Evolutionary conservation across 2,113 vertebrate species (phyloP).

Genomic region (Hippocampus zosterae): DNA sequence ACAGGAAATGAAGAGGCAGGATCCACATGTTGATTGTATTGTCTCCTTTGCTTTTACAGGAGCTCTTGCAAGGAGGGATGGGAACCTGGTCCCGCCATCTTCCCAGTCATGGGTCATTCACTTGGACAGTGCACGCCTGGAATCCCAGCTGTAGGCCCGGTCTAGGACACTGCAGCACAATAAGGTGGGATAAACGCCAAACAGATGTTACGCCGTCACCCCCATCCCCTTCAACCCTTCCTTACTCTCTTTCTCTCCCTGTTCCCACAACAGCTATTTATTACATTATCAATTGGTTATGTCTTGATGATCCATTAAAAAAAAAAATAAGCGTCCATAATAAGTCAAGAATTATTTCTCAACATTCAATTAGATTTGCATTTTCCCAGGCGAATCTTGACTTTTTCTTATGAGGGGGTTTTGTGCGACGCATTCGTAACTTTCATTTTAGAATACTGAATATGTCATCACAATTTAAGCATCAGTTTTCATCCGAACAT

Average conservation of each 20-base stretch:
- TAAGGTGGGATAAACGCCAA: constrained; percentile 60
- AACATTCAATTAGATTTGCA: too few species aligned
- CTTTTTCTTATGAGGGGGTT: too few species aligned
- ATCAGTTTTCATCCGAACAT: too few species aligned
- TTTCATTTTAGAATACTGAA: too few species aligned
- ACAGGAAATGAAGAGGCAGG: constrained; percentile 22
- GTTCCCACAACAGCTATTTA: constrained; percentile 19
- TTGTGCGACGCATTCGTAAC: too few species aligned
- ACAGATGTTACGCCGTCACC: constrained; percentile 62
- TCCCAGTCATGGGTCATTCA: constrained; percentile 49
- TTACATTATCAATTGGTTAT: too few species aligned
- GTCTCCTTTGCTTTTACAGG: constrained; percentile 28
- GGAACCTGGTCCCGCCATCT: constrained; percentile 36
- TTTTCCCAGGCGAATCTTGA: too few species aligned
- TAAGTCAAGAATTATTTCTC: too few species aligned
- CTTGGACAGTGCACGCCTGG: constrained; percentile 38
- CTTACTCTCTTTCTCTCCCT: not conserved
- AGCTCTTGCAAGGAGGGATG: constrained; percentile 29
- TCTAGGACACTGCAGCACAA: constrained; percentile 48
- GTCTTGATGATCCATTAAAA: too few species aligned
- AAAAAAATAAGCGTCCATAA: too few species aligned
- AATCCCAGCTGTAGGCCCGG: constrained; percentile 48
- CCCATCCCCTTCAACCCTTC: constrained; percentile 20
- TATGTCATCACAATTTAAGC: too few species aligned
- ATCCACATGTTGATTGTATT: constrained; percentile 40